phyloP scores from a whole-genome alignment of 2,888 invertebrate species.

The Luffia ferchaultella region DNA sequence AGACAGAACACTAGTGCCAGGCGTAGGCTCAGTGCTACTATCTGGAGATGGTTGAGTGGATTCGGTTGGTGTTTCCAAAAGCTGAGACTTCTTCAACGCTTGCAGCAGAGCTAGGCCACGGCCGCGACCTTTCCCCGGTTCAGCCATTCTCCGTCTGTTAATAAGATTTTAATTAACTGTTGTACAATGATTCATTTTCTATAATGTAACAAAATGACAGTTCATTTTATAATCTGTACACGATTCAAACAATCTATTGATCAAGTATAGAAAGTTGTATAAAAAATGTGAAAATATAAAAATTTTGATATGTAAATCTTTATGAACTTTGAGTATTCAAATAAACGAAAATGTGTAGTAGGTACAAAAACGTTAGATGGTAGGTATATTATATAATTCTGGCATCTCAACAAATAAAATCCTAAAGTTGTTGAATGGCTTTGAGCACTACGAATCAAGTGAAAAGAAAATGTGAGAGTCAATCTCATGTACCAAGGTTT shows the following conservation, averaged over 20 bases:
- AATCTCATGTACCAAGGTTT: too few species aligned
- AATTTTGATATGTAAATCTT: neutral
- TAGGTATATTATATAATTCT: too few species aligned
- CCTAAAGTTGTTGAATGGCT: too few species aligned
- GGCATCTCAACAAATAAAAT: too few species aligned
- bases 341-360: too few species aligned
- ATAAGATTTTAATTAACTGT: neutral
- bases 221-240: neutral
- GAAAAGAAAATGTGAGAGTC: too few species aligned
- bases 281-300: neutral
- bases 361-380: too few species aligned
- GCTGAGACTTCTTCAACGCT: slow-evolving; percentile 36
- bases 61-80: slow-evolving; percentile 25
- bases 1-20: slow-evolving; percentile 19
- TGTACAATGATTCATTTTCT: too few species aligned
- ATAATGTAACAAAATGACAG: neutral
- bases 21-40: slow-evolving; percentile 17
- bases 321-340: neutral
- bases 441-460: too few species aligned
- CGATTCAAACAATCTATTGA: neutral
- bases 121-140: slow-evolving; percentile 40
- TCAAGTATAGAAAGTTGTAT: neutral
- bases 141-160: slow-evolving; percentile 27
- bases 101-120: slow-evolving; percentile 43
- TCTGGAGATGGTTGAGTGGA: slow-evolving; percentile 27